Conservation (phyloP, 1,140 invertebrate species). For the Philotrypesis tridentata region DNA sequence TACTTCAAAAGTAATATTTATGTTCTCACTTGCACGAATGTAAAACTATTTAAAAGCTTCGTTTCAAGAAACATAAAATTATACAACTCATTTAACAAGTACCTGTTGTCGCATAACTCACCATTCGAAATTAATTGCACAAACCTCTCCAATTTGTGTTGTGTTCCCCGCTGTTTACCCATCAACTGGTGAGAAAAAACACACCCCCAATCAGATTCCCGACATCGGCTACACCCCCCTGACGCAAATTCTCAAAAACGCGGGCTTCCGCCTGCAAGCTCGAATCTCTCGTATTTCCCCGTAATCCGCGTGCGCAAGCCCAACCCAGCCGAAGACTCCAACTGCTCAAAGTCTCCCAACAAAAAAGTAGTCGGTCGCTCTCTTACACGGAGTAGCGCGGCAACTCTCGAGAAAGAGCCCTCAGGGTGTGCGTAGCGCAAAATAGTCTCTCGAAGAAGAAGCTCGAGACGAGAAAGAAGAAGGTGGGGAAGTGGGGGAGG, state of each 20-base stretch:
- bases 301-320: conserved; percentile 21
- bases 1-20: no score
- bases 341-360: neutral
- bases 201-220: neutral
- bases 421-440: neutral
- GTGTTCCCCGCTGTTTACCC: no score
- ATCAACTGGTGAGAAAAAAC: neutral
- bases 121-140: no score
- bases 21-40: no score
- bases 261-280: neutral
- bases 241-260: neutral
- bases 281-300: conserved; percentile 10
- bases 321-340: neutral
- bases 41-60: no score
- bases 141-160: no score
- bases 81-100: no score
- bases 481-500: neutral
- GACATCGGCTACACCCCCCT: neutral
- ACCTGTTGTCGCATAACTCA: no score
- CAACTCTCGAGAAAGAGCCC: neutral
- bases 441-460: neutral
- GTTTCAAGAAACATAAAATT: no score
- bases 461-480: neutral
- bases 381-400: no score
- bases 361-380: neutral